Evolutionary conservation across 2,797 vertebrate species (phyloP).

Genomic region (Tamandua tetradactyla): DNA sequence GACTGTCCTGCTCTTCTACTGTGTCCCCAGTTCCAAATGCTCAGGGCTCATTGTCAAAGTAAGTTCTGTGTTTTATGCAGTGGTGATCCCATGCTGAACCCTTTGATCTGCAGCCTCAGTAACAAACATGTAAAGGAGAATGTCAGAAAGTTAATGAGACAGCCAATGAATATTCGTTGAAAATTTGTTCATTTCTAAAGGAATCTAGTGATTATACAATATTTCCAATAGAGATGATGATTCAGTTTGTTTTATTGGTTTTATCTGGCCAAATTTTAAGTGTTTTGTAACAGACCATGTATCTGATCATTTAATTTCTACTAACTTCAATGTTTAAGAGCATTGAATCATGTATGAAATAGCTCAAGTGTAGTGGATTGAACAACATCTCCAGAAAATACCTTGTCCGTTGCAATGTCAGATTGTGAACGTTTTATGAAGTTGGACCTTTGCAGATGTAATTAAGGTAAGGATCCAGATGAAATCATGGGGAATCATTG

Average conservation of each 20-base stretch:
- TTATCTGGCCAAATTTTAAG: neutral
- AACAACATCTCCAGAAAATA: neutral
- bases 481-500: neutral
- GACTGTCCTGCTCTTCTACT: slow-evolving; percentile 3
- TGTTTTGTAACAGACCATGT: neutral
- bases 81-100: slow-evolving; percentile 50
- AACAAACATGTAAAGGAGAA: slow-evolving; percentile 29
- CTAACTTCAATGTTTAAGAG: neutral
- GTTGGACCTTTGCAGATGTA: no score
- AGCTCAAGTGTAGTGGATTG: neutral
- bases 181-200: neutral
- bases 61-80: neutral
- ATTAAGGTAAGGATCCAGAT: no score
- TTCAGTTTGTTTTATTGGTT: neutral
- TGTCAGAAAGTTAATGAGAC: neutral
- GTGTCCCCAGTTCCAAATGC: neutral
- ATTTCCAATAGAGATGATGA: neutral
- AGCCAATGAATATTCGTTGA: neutral
- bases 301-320: neutral
- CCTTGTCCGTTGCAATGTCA: neutral
- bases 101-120: slow-evolving; percentile 33
- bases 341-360: neutral
- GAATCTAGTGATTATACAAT: neutral
- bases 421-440: no score
- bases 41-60: slow-evolving; percentile 5